A percentile compares a stretch with the other conserved stretches of the same genome.
Conservation (phyloP, 2,888 invertebrate species). For the Trachelus iudaicus region DNA sequence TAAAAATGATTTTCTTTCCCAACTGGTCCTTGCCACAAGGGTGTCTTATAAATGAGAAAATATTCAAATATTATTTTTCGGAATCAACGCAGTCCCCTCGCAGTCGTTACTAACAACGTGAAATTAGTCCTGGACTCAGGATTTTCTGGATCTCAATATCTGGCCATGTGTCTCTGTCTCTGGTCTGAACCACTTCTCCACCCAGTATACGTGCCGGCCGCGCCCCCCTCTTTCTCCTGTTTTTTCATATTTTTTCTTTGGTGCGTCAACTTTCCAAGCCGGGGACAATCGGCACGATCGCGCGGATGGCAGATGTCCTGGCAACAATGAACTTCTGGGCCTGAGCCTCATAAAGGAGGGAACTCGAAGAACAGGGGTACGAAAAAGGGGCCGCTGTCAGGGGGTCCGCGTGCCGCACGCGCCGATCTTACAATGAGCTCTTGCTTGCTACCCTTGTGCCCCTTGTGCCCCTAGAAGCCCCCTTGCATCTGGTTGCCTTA, state of each 20-base stretch:
- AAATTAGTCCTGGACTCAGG: not conserved
- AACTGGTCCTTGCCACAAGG: not conserved
- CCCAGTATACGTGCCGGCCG: not conserved
- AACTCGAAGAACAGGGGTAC: constrained; percentile 50
- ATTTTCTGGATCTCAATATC: not conserved
- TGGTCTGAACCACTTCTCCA: not conserved
- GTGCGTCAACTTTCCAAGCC: constrained; percentile 42
- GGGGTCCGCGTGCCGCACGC: constrained; percentile 63
- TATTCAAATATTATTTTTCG: not conserved
- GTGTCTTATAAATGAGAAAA: not conserved
- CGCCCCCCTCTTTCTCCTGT: not conserved
- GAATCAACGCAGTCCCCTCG: not conserved
- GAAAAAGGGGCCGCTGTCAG: constrained; percentile 24
- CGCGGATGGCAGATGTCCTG: constrained; percentile 63
- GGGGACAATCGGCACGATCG: constrained; percentile 61
- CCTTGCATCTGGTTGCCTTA: constrained; percentile 58
- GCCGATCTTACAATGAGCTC: constrained; percentile 64
- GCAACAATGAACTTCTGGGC: constrained; percentile 54
- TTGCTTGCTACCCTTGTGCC: constrained; percentile 51
- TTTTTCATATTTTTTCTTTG: constrained; percentile 1
- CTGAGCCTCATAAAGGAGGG: constrained; percentile 46
- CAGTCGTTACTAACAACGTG: not conserved
- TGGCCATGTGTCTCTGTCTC: not conserved
- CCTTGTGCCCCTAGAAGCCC: constrained; percentile 36
- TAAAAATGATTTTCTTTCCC: not conserved